Conservation (phyloP, 2,888 invertebrate genomes). For the Orthosia gothica region DNA sequence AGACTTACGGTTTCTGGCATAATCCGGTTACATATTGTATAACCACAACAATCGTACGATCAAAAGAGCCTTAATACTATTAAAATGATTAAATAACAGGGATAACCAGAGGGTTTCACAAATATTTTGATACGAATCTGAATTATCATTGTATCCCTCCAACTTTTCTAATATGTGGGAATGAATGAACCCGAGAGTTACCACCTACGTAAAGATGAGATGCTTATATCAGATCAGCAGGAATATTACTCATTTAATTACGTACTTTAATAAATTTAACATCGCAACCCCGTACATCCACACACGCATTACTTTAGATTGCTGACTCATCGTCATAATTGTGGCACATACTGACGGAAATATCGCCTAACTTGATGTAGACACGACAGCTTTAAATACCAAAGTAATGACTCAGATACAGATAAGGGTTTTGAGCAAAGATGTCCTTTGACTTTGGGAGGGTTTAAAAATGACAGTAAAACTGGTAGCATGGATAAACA, state of each 20-base stretch:
- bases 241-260: conserved; percentile 58
- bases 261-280: conserved; percentile 59
- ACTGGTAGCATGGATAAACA: background rate
- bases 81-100: conserved; percentile 46
- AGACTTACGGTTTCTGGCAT: too few species aligned
- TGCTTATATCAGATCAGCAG: conserved; percentile 42
- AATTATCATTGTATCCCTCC: conserved; percentile 22
- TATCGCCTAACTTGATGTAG: background rate
- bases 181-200: conserved; percentile 4
- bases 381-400: background rate
- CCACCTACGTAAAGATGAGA: conserved; percentile 29
- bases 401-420: background rate
- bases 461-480: background rate
- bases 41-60: conserved; percentile 7
- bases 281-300: conserved; percentile 59
- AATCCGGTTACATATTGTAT: background rate
- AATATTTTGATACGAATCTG: conserved; percentile 41
- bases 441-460: background rate
- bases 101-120: conserved; percentile 15
- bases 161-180: conserved; percentile 15
- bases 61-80: conserved; percentile 24
- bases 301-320: conserved; percentile 59
- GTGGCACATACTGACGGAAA: conserved; percentile 39
- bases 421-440: background rate
- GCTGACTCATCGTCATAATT: conserved; percentile 66